phyloP scores from a whole-genome alignment of 1,140 invertebrate genomes.

The Vanessa tameamea region DNA sequence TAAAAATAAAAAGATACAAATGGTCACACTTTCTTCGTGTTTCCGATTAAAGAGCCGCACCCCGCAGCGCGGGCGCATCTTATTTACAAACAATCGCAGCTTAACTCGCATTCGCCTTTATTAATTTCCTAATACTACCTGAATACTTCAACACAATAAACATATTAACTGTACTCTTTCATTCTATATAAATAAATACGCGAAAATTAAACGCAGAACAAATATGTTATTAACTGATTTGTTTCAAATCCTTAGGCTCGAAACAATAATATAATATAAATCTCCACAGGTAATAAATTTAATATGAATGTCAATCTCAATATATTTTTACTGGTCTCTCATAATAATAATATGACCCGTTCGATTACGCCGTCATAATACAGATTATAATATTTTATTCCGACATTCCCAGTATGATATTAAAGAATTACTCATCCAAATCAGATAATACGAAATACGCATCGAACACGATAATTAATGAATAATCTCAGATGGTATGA shows the following conservation, averaged over 20 bases:
- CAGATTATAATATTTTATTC: constrained; percentile 26
- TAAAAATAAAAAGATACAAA: constrained; percentile 28
- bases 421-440: constrained; percentile 69
- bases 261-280: neutral
- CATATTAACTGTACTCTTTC: neutral
- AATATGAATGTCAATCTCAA: neutral
- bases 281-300: neutral
- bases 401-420: constrained; percentile 47
- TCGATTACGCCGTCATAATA: constrained; percentile 29
- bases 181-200: neutral
- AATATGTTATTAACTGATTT: too few species aligned
- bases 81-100: constrained; percentile 74
- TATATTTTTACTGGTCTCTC: constrained; percentile 22
- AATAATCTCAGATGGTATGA: constrained; percentile 71
- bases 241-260: too few species aligned
- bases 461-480: constrained; percentile 75
- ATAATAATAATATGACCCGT: constrained; percentile 2
- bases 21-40: constrained; percentile 42
- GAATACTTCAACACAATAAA: constrained; percentile 14
- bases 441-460: constrained; percentile 73
- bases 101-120: constrained; percentile 56
- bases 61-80: constrained; percentile 58
- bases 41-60: constrained; percentile 51
- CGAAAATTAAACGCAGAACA: too few species aligned
- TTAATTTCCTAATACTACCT: constrained; percentile 36